phyloP scores from a whole-genome alignment of 2,113 vertebrate genomes.

The Connochaetes taurinus region DNA sequence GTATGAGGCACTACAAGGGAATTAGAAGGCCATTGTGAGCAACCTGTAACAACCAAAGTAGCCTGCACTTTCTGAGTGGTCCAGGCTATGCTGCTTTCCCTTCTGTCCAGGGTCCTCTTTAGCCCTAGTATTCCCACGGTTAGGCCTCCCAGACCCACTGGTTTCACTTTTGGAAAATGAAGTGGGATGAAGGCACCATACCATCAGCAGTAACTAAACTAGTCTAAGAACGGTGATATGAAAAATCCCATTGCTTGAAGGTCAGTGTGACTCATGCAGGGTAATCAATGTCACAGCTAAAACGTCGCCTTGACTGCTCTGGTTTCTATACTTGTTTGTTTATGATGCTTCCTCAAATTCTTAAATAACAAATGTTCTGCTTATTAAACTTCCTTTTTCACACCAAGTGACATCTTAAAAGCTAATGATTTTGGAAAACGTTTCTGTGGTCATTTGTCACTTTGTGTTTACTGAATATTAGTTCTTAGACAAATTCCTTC shows the following conservation, averaged over 20 bases:
- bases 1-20: neutral
- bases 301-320: neutral
- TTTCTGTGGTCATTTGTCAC: neutral
- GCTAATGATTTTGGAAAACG: neutral
- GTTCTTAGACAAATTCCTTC: neutral
- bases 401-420: neutral
- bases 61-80: neutral
- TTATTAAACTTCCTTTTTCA: neutral
- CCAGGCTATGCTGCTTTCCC: neutral
- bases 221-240: neutral
- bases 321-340: neutral
- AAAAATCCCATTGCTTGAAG: neutral
- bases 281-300: too few species aligned
- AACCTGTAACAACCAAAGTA: neutral
- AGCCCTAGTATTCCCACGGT: neutral
- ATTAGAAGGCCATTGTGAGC: neutral
- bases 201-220: neutral
- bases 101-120: neutral
- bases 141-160: neutral
- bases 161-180: neutral
- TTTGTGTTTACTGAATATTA: slow-evolving; percentile 4
- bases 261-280: neutral
- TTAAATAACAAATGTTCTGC: neutral
- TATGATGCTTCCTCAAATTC: neutral
- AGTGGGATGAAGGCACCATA: neutral